A percentile compares a stretch with the other conserved stretches of the same genome.
phyloP scores from a whole-genome alignment of 2,797 vertebrate genomes.

The Rhabdophis nuchalis region DNA sequence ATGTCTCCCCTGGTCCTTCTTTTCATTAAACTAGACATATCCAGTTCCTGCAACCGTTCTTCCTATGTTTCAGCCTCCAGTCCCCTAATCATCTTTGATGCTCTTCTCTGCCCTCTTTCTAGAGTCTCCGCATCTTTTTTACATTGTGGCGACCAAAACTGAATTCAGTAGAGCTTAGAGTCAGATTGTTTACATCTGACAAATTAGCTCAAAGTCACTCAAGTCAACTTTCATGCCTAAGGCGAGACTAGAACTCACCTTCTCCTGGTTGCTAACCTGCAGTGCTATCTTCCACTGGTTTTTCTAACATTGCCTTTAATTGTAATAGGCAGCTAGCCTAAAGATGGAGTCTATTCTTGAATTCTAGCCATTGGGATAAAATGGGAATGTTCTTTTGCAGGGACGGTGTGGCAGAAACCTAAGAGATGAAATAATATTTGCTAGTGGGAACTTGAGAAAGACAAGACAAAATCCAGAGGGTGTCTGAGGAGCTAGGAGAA shows the following conservation, averaged over 20 bases:
- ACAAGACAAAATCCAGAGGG: slow-evolving; percentile 5
- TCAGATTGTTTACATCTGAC: not conserved
- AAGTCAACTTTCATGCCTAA: not conserved
- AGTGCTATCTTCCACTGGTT: not conserved
- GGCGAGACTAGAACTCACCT: not conserved
- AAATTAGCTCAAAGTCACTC: not conserved
- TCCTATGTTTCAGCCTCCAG: too few relatives aligned
- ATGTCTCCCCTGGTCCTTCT: too few relatives aligned
- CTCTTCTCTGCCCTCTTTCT: too few relatives aligned
- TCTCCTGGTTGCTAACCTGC: not conserved
- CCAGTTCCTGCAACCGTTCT: too few relatives aligned
- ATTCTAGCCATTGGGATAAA: not conserved
- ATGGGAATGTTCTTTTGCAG: not conserved
- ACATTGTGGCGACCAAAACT: too few relatives aligned
- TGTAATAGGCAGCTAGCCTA: not conserved
- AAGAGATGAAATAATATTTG: not conserved
- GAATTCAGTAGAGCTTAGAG: too few relatives aligned
- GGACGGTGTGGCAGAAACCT: not conserved
- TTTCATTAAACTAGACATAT: too few relatives aligned
- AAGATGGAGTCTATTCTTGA: not conserved
- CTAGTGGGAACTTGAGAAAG: not conserved
- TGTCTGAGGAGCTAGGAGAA: slow-evolving; percentile 11
- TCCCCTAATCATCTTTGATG: too few relatives aligned
- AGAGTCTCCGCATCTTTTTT: too few relatives aligned
- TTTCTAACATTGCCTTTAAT: not conserved